These are phyloP conservation scores for Galendromus occidentalis DNA, from an alignment of 1,140 invertebrate species.

Conservation along the genomic window DNA sequence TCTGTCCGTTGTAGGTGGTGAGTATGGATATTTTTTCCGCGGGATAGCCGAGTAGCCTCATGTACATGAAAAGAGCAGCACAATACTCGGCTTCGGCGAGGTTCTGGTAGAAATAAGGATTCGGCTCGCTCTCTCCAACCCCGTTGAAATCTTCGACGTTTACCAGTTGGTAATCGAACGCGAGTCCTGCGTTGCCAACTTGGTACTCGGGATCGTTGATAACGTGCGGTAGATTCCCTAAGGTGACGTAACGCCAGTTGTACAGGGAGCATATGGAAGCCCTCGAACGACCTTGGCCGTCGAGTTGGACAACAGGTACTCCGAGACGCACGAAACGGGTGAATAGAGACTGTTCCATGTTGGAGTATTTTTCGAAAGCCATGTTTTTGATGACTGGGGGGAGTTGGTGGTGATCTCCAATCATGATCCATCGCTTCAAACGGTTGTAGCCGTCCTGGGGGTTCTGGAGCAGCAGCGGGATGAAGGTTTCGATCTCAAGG, in stretches of 20 bases:
- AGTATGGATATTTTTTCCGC: slow-evolving; percentile 92
- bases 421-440: slow-evolving; percentile 99
- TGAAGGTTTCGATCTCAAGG: slow-evolving; percentile 98
- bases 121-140: slow-evolving; percentile 87
- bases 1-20: slow-evolving; percentile 99
- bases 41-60: slow-evolving; percentile 90
- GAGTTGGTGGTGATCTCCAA: slow-evolving; percentile 96
- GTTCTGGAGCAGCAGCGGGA: slow-evolving; percentile 88
- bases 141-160: slow-evolving; percentile 95
- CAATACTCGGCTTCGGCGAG: slow-evolving; percentile 96
- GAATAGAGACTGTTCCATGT: slow-evolving; percentile 98
- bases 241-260: slow-evolving; percentile 89
- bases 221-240: slow-evolving; percentile 80
- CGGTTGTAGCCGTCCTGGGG: slow-evolving; percentile 86
- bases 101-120: slow-evolving; percentile 98
- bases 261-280: slow-evolving; percentile 81
- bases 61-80: slow-evolving; percentile 95
- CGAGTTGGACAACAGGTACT: slow-evolving; percentile 87
- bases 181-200: slow-evolving; percentile 68
- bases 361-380: slow-evolving; percentile 98
- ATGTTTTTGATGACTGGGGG: slow-evolving; percentile 99
- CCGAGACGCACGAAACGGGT: slow-evolving; percentile 84
- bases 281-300: slow-evolving; percentile 86
- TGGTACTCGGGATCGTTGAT: slow-evolving; percentile 57
- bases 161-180: slow-evolving; percentile 82